Base-by-base conservation (phyloP, 2,113 vertebrate genomes). In the Pteruthius melanotis region DNA sequence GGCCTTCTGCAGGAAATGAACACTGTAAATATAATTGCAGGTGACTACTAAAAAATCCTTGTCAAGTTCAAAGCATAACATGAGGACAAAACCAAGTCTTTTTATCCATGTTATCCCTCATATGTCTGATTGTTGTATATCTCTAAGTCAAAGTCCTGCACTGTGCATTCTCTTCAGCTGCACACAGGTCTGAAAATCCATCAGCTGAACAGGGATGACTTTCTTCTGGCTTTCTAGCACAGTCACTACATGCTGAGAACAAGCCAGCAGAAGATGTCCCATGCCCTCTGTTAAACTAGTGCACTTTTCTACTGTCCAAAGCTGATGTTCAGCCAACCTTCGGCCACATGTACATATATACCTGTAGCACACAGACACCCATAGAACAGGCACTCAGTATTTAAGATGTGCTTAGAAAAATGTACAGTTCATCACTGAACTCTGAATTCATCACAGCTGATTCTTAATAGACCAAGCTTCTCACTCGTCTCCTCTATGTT, bases 51-150 rank as follows among this genome's bases (percentile, higher is more conserved):
- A 65, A 69, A 74, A 69, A 15, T 13, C 11, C 13, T 56, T 64
- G 64, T 40, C 30, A 66, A 56, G 28, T 57, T 90, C 26, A 57
- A 71, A 54, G 66, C 20, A 37, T 22, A 61, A 45, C 11, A 17
- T 2, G 9, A 24, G 39, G 37, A 49, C 33, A 83, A 47, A 86
- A 5, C 0, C 27, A 54, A 0, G 0, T 11, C 4, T 33, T 45
- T 45, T 9, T 6, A 18, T 20, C 19, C 27, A 27, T 3, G 0
- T n/a, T 50, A 57, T 18, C 14, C 31, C 56, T 60, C 0, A 0
- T 13, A 6, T 4, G 23, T 26, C 79, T 21, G 19, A 4, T 1
- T 42, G 20, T 15, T 56, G 52, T 6, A 20, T 7, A 40, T 15
- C 15, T 37, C 52, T 22, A 45, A 56, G 35, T 13, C 28, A 59